Percentiles rank a stretch among this genome's conserved stretches.
Conservation (phyloP, 2,113 vertebrate species). For the Indicator maculatus region DNA sequence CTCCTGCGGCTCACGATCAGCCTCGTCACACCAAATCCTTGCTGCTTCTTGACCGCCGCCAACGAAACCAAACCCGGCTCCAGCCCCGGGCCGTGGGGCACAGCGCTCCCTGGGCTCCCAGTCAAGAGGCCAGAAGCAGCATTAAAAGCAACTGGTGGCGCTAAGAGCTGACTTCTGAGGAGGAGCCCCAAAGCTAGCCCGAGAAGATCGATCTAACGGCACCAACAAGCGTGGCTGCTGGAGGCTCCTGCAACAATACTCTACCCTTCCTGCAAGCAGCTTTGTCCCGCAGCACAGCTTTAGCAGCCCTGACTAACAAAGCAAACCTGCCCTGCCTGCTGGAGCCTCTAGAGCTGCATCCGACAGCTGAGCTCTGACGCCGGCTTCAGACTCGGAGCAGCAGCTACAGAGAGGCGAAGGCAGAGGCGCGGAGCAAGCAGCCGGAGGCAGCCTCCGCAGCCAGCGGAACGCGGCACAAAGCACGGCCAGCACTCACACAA, state of each 20-base stretch:
- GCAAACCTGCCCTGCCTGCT: background rate
- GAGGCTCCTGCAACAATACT: background rate
- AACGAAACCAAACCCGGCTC: conserved; percentile 61
- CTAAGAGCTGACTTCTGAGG: background rate
- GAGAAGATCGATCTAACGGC: background rate
- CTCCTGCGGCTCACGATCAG: conserved; percentile 69
- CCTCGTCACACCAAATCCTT: conserved; percentile 64
- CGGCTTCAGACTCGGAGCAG: background rate
- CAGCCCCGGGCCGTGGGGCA: conserved; percentile 10
- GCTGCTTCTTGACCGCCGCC: conserved; percentile 55
- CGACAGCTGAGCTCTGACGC: background rate
- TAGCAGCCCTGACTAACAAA: background rate
- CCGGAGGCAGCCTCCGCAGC: background rate
- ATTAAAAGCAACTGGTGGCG: background rate
- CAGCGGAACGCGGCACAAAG: background rate
- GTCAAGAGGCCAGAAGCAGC: conserved; percentile 16
- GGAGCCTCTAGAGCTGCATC: background rate
- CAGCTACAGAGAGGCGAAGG: background rate
- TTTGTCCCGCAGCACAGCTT: conserved; percentile 7
- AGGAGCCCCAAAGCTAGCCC: background rate
- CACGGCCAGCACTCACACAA: conserved; percentile 6
- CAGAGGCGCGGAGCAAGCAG: background rate
- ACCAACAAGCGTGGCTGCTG: background rate
- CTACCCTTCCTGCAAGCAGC: background rate
- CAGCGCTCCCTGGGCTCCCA: background rate